These are phyloP conservation scores for Hirtodrosophila trivittata DNA, from an alignment of 2,888 invertebrate genomes.

Conservation along the genomic window DNA sequence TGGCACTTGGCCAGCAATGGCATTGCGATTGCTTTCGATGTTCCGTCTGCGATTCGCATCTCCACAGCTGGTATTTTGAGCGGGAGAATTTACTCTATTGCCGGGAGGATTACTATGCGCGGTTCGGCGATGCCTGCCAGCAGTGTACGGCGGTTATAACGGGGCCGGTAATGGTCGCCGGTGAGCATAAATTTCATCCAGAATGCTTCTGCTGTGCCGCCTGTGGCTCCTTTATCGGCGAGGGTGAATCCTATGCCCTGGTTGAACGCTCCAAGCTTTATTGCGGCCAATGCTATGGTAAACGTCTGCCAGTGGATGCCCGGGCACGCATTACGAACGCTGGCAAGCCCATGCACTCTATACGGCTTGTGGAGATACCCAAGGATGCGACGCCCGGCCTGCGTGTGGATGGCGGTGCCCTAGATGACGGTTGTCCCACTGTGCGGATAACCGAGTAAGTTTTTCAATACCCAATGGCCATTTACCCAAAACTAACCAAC, in stretches of 20 bases:
- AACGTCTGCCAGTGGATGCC: slow-evolving; percentile 57
- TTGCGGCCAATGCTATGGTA: slow-evolving; percentile 91
- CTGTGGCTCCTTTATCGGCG: slow-evolving; percentile 93
- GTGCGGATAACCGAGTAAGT: slow-evolving; percentile 89
- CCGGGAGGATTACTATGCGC: slow-evolving; percentile 93
- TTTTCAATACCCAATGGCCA: too few relatives aligned
- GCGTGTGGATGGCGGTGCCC: slow-evolving; percentile 83
- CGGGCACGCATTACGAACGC: slow-evolving; percentile 56
- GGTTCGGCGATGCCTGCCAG: slow-evolving; percentile 95
- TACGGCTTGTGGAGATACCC: slow-evolving; percentile 92
- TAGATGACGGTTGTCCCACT: slow-evolving; percentile 85
- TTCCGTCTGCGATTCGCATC: slow-evolving; percentile 93
- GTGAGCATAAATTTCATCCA: slow-evolving; percentile 97
- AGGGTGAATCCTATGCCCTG: slow-evolving; percentile 95
- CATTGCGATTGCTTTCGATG: slow-evolving; percentile 96
- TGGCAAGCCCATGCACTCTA: slow-evolving; percentile 90
- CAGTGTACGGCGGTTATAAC: slow-evolving; percentile 88
- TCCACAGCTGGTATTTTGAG: slow-evolving; percentile 97
- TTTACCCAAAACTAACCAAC: background rate
- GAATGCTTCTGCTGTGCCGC: slow-evolving; percentile 96
- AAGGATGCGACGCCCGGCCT: slow-evolving; percentile 86
- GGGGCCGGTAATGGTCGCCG: slow-evolving; percentile 97
- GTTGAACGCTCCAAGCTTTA: slow-evolving; percentile 95
- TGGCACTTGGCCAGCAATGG: slow-evolving; percentile 93
- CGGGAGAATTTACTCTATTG: slow-evolving; percentile 95